Conservation (phyloP, 2,888 invertebrate species). For the Hydrotaea cyrtoneurina region DNA sequence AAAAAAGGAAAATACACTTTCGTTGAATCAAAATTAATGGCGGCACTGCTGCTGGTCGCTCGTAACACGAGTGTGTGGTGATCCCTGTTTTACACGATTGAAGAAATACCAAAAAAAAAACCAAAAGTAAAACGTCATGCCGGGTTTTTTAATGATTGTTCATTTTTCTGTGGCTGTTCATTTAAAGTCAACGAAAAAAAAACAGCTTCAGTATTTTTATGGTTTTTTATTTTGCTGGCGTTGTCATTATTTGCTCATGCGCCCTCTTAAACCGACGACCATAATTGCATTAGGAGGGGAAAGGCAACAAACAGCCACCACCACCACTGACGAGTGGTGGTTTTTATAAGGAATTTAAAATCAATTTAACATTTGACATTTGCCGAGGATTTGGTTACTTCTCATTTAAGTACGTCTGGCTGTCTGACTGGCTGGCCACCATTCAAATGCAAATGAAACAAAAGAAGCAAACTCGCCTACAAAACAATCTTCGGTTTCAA, state of each 20-base stretch:
- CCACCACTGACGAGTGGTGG: neutral
- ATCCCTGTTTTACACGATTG: conserved; percentile 37
- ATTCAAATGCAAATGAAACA: conserved; percentile 44
- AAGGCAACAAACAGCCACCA: conserved; percentile 8
- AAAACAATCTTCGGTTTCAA: neutral
- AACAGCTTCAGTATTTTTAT: conserved; percentile 16
- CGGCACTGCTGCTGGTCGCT: neutral
- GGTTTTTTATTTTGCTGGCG: conserved; percentile 19
- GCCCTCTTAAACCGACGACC: conserved; percentile 44
- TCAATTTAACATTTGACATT: conserved; percentile 62
- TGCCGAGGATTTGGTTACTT: conserved; percentile 53
- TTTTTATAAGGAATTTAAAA: conserved; percentile 38
- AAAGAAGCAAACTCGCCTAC: neutral
- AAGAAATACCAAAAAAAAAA: no score
- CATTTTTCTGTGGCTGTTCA: conserved; percentile 37
- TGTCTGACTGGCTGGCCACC: conserved; percentile 26
- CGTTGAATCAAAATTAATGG: neutral
- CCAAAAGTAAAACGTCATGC: conserved; percentile 5
- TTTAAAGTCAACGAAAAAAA: neutral
- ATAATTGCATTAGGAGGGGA: conserved; percentile 47
- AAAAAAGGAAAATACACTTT: conserved; percentile 7
- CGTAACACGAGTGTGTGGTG: conserved; percentile 3
- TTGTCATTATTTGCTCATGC: conserved; percentile 27
- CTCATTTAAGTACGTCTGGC: conserved; percentile 14
- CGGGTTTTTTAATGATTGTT: conserved; percentile 63